Percentiles rank a stretch among this genome's conserved stretches.
Conservation (phyloP, 2,888 invertebrate genomes). For the Sylvicola cinctus region DNA sequence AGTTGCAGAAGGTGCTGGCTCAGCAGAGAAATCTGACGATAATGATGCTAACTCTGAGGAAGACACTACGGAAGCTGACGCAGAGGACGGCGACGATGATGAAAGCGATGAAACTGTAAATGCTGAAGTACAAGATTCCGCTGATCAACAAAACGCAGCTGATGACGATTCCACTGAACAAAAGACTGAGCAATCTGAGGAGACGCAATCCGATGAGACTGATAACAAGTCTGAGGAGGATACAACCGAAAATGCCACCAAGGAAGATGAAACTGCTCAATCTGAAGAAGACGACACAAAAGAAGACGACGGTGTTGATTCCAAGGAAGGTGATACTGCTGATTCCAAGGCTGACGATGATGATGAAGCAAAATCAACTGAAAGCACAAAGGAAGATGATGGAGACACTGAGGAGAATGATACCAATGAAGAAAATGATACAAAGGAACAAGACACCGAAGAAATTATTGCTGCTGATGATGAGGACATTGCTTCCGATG, state of each 20-base stretch:
- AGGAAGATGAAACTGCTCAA: conserved; percentile 16
- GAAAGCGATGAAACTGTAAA: conserved; percentile 14
- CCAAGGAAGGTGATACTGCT: conserved; percentile 20
- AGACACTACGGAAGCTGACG: conserved; percentile 7
- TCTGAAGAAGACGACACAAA: conserved; percentile 30
- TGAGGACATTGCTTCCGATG: conserved; percentile 11
- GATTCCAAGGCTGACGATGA: conserved; percentile 14
- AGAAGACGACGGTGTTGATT: conserved; percentile 22
- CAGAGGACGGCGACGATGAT: conserved; percentile 7
- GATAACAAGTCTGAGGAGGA: conserved; percentile 24
- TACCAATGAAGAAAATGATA: conserved; percentile 10
- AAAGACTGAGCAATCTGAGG: conserved; percentile 8
- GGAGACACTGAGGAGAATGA: conserved; percentile 13
- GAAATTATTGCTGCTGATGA: no score
- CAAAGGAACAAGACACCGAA: conserved; percentile 10
- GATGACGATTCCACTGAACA: conserved; percentile 31
- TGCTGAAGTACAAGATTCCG: conserved; percentile 15
- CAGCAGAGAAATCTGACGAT: conserved; percentile 9
- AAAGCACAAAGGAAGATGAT: conserved; percentile 12
- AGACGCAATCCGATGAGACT: conserved; percentile 16
- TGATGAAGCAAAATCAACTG: conserved; percentile 8
- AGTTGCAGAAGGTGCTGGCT: conserved; percentile 9
- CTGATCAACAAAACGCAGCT: conserved; percentile 12
- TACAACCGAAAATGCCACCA: conserved; percentile 9
- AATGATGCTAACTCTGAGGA: conserved; percentile 8